Evolutionary conservation across 2,888 invertebrate genomes (phyloP), one percentile per base, ranked within the genome.

Genomic region (Sminthurides aquaticus): DNA sequence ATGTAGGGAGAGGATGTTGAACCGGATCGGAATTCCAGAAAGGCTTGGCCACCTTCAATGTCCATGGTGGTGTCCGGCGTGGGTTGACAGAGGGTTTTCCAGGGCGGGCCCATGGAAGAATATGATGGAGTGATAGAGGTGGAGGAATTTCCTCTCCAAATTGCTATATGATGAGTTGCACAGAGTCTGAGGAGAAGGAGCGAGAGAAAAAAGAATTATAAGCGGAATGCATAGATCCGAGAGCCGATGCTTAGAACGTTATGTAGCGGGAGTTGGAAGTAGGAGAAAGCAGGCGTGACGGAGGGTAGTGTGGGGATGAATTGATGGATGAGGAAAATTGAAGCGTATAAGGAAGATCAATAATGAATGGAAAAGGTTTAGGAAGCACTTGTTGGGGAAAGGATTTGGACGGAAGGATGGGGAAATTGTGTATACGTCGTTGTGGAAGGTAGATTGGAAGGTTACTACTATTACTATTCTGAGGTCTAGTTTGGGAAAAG

Each of bases 1-100:
- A 72, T 54, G 60, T 72, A 73, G 2, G 73, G 73, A 2, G 72
- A 68, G 11, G 65, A 57, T 8, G 69, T 72, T 1, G 69, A 28
- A 5, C 71, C 73, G n/a, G 71, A 71, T 52, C 71, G 64, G 60
- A 73, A 73, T 57, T 73, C 73, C 3, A 72, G 52, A 22, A 72
- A 59, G 25, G 71, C 73, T 64, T 70, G 69, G 18, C 71, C 69
- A 49, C 71, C 73, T 26, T 71, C 71, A 15, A 72, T 67, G 56
- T 71, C 71, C 1, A 62, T 52, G 15, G 62, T 66, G n/a, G 11
- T n/a, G 1, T 52, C 57, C n/a, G 69, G 67, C 11, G 67, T 60
- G 43, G 69, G 66, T 24, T 67, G 62, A 64, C 71, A 73, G 34
- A 73, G 55, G 18, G 69, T 71, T 58, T 71, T 69, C 69, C 69